A percentile compares a stretch with the other conserved stretches of the same genome.
These are phyloP conservation scores for Nyctibius grandis DNA, from an alignment of 2,797 vertebrate species.

Conservation along the genomic window DNA sequence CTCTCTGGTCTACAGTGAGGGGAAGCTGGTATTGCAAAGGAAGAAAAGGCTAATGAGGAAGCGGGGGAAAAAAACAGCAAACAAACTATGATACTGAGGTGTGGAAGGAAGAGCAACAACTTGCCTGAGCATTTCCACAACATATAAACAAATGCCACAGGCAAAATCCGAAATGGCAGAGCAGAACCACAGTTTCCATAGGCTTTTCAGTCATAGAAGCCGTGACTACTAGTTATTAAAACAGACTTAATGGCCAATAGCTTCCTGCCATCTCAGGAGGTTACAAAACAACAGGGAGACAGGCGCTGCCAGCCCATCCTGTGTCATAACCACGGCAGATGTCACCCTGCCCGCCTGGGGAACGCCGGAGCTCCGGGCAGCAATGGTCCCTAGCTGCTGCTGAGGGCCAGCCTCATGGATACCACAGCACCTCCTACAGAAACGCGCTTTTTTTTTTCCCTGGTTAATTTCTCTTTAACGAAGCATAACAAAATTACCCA, in stretches of 20 bases:
- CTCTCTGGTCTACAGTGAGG: not conserved
- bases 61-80: not conserved
- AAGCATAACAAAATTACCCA: not conserved
- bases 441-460: rapidly evolving
- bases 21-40: not conserved
- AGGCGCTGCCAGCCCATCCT: not conserved
- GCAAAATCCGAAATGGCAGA: not conserved
- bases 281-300: not conserved
- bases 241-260: not conserved
- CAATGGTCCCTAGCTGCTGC: not conserved
- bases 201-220: not conserved
- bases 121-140: not conserved
- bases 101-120: not conserved
- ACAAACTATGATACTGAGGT: not conserved
- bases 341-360: rapidly evolving
- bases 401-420: rapidly evolving
- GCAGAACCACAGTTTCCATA: not conserved
- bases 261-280: not conserved
- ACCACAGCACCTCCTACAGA: not conserved
- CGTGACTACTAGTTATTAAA: not conserved
- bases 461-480: not conserved
- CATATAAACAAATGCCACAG: not conserved
- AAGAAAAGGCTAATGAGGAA: not conserved
- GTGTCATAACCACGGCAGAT: not conserved
- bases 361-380: rapidly evolving